Conservation (phyloP, 2,797 vertebrate genomes). For the Anolis apletophallus region DNA sequence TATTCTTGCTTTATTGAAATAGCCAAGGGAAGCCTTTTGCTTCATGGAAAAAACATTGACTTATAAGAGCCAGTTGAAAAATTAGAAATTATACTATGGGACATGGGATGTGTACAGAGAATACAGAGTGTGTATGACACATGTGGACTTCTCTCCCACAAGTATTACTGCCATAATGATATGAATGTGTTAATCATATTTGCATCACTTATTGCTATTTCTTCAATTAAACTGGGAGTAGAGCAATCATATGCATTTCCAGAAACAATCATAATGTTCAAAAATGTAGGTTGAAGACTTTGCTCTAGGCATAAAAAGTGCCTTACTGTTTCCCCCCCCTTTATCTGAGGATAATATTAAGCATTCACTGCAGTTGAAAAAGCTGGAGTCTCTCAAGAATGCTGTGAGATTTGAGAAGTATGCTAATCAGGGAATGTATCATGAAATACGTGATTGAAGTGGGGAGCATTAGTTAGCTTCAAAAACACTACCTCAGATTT, state of each 20-base stretch:
- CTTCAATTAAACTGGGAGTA: conserved; percentile 48
- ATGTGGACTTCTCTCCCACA: neutral
- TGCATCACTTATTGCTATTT: conserved; percentile 22
- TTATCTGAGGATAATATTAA: conserved; percentile 26
- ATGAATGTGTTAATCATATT: conserved; percentile 39
- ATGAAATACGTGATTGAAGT: conserved; percentile 18
- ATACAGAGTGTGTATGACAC: neutral
- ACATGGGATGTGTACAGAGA: neutral
- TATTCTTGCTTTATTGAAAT: neutral
- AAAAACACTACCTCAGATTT: conserved; percentile 10
- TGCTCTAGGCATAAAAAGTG: conserved; percentile 39
- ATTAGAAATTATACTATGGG: neutral
- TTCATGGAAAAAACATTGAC: neutral
- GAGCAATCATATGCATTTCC: conserved; percentile 25
- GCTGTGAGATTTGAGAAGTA: conserved; percentile 34
- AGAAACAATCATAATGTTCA: conserved; percentile 38
- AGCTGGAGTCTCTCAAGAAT: neutral
- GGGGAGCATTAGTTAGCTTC: conserved; percentile 7
- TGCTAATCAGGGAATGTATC: conserved; percentile 46
- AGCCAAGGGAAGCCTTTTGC: neutral
- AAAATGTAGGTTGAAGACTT: conserved; percentile 24
- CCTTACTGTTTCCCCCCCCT: conserved; percentile 2
- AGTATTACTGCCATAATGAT: neutral
- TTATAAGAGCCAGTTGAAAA: neutral
- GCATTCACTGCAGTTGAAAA: conserved; percentile 42